Conservation (phyloP, 1,140 invertebrate species). For the Tetragonula clypearis region DNA sequence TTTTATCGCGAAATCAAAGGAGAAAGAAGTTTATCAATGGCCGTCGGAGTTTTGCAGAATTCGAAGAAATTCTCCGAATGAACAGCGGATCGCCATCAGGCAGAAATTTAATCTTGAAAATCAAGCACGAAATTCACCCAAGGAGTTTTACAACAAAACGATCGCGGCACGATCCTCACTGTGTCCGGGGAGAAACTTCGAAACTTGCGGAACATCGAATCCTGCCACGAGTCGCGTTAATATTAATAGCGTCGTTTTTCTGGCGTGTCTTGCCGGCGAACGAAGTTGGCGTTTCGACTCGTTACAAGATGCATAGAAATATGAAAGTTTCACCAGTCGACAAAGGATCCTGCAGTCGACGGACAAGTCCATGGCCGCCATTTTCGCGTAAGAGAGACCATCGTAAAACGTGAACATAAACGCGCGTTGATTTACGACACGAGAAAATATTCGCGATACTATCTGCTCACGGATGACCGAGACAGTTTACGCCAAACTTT, state of each 20-base stretch:
- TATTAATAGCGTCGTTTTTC: slow-evolving; percentile 26
- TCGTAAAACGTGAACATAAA: slow-evolving; percentile 41
- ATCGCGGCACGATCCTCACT: not conserved
- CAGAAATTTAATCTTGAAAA: not conserved
- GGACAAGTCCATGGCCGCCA: not conserved
- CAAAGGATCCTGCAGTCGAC: slow-evolving; percentile 1
- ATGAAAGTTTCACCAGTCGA: slow-evolving; percentile 58
- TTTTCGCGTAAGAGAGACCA: not conserved
- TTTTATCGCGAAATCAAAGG: not conserved
- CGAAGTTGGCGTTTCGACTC: slow-evolving; percentile 15
- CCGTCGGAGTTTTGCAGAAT: not conserved
- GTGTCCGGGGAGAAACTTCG: not conserved
- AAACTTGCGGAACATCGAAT: slow-evolving; percentile 11
- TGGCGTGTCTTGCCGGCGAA: not conserved
- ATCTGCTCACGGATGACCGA: not conserved
- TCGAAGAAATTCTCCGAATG: too few relatives aligned
- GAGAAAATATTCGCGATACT: not conserved
- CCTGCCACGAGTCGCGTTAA: not conserved
- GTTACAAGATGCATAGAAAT: slow-evolving; percentile 57
- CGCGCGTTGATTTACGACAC: slow-evolving; percentile 43
- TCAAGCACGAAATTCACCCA: not conserved
- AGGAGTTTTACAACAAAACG: not conserved
- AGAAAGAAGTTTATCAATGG: not conserved
- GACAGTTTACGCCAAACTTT: not conserved
- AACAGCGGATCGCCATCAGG: not conserved